Evolutionary conservation across 1,140 invertebrate genomes (phyloP).

Genomic region (Meloidogyne floridensis): DNA sequence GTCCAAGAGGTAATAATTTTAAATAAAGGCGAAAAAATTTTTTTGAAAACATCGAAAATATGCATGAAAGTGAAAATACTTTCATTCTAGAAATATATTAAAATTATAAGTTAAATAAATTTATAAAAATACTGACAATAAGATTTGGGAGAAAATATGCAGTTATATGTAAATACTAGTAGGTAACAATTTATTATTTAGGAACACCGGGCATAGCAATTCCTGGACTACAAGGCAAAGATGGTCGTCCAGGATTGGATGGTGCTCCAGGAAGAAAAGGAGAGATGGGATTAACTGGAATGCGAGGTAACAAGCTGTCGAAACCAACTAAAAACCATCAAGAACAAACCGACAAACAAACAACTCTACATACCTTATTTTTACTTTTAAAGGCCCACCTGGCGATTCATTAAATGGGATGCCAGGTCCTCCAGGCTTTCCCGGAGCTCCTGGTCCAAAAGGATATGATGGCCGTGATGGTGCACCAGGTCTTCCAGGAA

Average conservation of each 20-base stretch:
- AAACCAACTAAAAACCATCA: too few relatives aligned
- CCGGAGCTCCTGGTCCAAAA: conserved; percentile 9
- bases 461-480: conserved; percentile 65
- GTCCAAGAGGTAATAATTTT: conserved; percentile 25
- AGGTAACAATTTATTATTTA: background rate
- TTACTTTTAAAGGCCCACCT: conserved; percentile 53
- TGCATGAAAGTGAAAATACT: background rate
- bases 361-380: background rate
- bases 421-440: conserved; percentile 59
- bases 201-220: conserved; percentile 63
- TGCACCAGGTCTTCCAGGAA: conserved; percentile 58
- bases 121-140: too few relatives aligned
- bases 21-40: background rate
- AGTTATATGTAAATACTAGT: background rate
- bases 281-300: conserved; percentile 57
- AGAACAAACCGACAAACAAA: too few relatives aligned
- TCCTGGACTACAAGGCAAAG: conserved; percentile 63
- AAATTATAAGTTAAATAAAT: too few relatives aligned
- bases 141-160: too few relatives aligned
- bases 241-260: conserved; percentile 63
- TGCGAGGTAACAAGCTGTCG: conserved; percentile 45
- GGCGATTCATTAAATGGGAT: conserved; percentile 65
- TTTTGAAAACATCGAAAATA: background rate
- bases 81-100: too few relatives aligned
- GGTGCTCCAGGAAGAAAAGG: conserved; percentile 64